Conservation (phyloP, 2,113 vertebrate species). For the Burhinus bistriatus region DNA sequence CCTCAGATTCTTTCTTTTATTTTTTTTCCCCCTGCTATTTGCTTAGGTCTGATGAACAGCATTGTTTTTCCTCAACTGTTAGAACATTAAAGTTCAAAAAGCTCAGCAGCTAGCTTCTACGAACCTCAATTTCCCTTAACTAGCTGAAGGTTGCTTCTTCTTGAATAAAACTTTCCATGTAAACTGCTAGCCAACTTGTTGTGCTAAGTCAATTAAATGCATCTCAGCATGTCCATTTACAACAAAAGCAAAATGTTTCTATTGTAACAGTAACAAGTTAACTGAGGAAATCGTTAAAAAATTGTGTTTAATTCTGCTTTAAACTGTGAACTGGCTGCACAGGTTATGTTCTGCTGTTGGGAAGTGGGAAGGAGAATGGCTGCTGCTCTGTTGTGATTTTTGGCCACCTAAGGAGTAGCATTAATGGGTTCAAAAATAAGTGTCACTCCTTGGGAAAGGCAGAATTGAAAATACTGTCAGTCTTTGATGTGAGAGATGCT, state of each 20-base stretch:
- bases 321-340: neutral
- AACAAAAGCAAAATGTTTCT: neutral
- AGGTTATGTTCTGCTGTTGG: neutral
- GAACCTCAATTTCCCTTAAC: neutral
- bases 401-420: neutral
- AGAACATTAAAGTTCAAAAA: neutral
- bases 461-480: neutral
- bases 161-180: neutral
- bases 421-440: neutral
- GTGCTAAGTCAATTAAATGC: neutral
- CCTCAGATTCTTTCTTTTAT: neutral
- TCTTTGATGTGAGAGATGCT: neutral
- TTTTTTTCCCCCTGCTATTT: neutral
- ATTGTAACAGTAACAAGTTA: neutral
- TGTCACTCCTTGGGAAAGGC: neutral
- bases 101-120: neutral
- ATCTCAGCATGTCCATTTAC: neutral
- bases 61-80: neutral
- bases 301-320: neutral
- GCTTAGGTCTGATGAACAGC: constrained; percentile 4
- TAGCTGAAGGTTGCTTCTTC: neutral
- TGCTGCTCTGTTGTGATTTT: neutral
- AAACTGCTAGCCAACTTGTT: neutral
- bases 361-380: neutral
- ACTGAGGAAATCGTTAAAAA: neutral